A percentile compares a stretch with the other conserved stretches of the same genome.
Evolutionary conservation across 92 coral and sea anemone species (phyloP).

Genomic region (Porites evermanni): DNA sequence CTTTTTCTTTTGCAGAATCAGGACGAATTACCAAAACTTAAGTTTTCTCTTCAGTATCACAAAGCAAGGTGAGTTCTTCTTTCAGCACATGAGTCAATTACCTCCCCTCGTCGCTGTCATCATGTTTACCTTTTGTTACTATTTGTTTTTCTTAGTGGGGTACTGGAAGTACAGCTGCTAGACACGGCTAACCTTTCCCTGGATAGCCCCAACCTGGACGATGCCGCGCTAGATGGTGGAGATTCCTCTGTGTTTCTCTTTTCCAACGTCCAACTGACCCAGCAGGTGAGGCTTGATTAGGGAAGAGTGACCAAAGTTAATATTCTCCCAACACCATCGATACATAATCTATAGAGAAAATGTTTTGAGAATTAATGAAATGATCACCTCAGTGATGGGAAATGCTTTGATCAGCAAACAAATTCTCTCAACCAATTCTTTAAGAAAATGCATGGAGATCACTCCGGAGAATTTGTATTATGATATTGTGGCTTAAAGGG

Average conservation of each 20-base stretch:
- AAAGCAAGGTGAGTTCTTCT: constrained; percentile 51
- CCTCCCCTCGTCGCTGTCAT: no score
- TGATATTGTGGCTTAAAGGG: no score
- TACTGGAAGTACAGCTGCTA: constrained; percentile 29
- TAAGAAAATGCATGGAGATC: no score
- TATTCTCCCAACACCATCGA: no score
- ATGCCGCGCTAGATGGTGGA: neutral
- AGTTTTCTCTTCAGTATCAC: constrained; percentile 82
- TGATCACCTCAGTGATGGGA: no score
- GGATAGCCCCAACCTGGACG: neutral
- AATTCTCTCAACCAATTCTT: no score
- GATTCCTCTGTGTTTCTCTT: constrained; percentile 38
- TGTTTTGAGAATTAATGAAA: no score
- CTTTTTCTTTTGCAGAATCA: neutral
- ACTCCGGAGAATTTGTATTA: no score
- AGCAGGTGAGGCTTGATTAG: constrained; percentile 19
- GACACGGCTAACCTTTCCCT: constrained; percentile 17
- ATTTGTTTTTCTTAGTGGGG: constrained; percentile 7
- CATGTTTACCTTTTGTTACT: no score
- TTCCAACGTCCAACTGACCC: constrained; percentile 24
- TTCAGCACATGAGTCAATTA: no score
- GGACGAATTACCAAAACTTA: constrained; percentile 72
- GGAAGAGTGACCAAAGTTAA: no score
- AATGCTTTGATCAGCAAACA: no score
- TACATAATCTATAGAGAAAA: neutral